Conservation (phyloP, 2,888 invertebrate genomes). For the Spicauda simplicius region DNA sequence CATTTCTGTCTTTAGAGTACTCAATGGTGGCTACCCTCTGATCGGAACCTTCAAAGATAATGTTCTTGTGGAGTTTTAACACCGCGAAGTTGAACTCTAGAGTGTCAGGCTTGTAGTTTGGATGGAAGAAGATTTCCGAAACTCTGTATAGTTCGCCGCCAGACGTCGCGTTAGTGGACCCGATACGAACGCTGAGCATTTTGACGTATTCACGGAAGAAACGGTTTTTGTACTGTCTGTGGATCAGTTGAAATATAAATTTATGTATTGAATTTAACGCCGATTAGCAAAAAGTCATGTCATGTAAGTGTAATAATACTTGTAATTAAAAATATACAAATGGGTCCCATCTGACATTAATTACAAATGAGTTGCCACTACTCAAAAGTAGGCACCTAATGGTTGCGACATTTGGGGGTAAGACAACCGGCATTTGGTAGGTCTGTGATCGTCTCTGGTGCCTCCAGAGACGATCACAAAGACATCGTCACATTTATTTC, state of each 20-base stretch:
- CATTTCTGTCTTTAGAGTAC: conserved; percentile 50
- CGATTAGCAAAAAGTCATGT: too few species aligned
- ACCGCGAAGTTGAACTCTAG: conserved; percentile 73
- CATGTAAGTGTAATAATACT: too few species aligned
- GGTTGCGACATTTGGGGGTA: too few species aligned
- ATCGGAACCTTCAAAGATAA: conserved; percentile 52
- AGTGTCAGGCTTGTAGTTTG: conserved; percentile 74
- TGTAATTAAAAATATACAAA: too few species aligned
- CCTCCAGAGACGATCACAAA: too few species aligned
- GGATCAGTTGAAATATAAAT: conserved; percentile 27
- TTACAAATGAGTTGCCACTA: too few species aligned
- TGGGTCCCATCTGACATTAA: too few species aligned
- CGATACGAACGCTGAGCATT: conserved; percentile 71
- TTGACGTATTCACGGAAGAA: conserved; percentile 77
- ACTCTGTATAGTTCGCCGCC: conserved; percentile 67
- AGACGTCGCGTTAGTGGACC: conserved; percentile 68
- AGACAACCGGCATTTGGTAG: too few species aligned
- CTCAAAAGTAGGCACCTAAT: too few species aligned
- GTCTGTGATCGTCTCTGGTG: too few species aligned
- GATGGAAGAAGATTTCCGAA: conserved; percentile 73
- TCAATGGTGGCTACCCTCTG: conserved; percentile 49
- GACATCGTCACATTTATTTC: too few species aligned
- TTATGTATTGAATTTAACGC: too few species aligned
- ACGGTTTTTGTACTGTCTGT: conserved; percentile 76
- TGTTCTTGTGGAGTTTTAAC: conserved; percentile 63